A percentile compares a stretch with the other conserved stretches of the same genome.
Evolutionary conservation across 1,140 invertebrate species (phyloP).

Genomic region (Ganaspis sp.): DNA sequence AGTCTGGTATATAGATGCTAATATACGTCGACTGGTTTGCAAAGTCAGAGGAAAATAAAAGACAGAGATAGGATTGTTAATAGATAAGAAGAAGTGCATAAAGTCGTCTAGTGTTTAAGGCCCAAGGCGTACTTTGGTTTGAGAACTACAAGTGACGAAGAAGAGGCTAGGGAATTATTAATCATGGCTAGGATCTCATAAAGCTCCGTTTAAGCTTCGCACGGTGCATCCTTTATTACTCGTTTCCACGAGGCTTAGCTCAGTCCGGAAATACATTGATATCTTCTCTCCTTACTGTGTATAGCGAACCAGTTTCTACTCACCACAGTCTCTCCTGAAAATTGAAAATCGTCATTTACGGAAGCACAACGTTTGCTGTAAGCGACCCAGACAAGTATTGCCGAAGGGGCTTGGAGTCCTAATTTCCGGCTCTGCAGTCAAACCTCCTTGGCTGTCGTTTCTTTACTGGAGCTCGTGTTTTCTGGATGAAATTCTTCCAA

Average conservation of each 20-base stretch:
- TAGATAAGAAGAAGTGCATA: constrained; percentile 30
- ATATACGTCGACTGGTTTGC: constrained; percentile 55
- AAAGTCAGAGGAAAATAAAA: constrained; percentile 42
- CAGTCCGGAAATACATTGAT: constrained; percentile 60
- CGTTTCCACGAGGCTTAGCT: constrained; percentile 56
- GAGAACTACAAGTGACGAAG: neutral
- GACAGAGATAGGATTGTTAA: constrained; percentile 33
- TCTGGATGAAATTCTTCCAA: neutral
- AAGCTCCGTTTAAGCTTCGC: constrained; percentile 70
- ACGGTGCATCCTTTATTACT: constrained; percentile 69
- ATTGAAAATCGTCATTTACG: constrained; percentile 50
- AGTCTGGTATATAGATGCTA: constrained; percentile 60
- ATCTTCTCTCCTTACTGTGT: constrained; percentile 52
- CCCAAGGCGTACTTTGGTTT: constrained; percentile 46
- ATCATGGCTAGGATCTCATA: constrained; percentile 73
- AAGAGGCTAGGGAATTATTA: constrained; percentile 66
- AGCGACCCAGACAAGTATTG: constrained; percentile 16
- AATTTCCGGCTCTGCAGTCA: constrained; percentile 19
- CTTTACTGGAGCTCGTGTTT: neutral
- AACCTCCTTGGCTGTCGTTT: constrained; percentile 17
- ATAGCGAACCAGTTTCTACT: constrained; percentile 41
- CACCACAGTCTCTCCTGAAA: constrained; percentile 46
- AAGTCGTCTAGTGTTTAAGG: constrained; percentile 46
- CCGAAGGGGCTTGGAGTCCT: constrained; percentile 20
- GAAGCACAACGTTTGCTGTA: constrained; percentile 23